Base-by-base conservation (phyloP, 2,888 invertebrate genomes). In the Pollenia griseotomentosa region DNA sequence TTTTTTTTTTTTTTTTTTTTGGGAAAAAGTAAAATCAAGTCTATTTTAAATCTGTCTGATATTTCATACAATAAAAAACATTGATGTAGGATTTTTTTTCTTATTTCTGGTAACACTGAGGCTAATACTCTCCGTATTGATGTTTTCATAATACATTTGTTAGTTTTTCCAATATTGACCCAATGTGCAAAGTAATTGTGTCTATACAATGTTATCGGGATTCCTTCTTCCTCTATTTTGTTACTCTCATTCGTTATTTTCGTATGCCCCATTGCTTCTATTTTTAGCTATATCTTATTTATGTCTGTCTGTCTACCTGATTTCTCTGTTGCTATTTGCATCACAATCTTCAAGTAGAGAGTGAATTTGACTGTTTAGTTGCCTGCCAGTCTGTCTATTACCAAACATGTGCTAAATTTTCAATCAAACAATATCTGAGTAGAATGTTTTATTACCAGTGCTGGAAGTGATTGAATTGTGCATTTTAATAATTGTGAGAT, bases 371-470 rank as follows among this genome's bases (percentile, higher is more conserved):
- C 12, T n/a, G 11, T 68, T 9, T 48, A 10, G 48, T 33, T 78
- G 80, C 16, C 44, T 40, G 71, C 63, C 80, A 63, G 80, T 63
- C 71, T 55, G 63, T 65, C 71, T 80, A 33, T 61, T 77, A 55
- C 14, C 14, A 42, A 16, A 61, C 63, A 63, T 65, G 53, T 75
- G 75, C 53, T 44, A 44, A 23, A 55, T 65, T 65, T 46, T 12
- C 46, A 77, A 66, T 66, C 23, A 77, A 65, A 65, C 33, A 55
- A n/a, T 55, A 55, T 44, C 23, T 65, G 23, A 53, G 2, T 40
- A 51, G 63, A 75, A 53, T 40, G 10, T 42, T 23, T 12, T 9
- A 40, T 42, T 44, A 4, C 11, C 55, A 55, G 44, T 11, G 7
- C 7, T 53, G 5, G 42, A 14, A 19, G n/a, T 8, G 9, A 12